These are phyloP conservation scores for Lycopodina hypogea DNA, from an alignment of 37 sponge, comb jelly and placozoan species.

Conservation along the genomic window DNA sequence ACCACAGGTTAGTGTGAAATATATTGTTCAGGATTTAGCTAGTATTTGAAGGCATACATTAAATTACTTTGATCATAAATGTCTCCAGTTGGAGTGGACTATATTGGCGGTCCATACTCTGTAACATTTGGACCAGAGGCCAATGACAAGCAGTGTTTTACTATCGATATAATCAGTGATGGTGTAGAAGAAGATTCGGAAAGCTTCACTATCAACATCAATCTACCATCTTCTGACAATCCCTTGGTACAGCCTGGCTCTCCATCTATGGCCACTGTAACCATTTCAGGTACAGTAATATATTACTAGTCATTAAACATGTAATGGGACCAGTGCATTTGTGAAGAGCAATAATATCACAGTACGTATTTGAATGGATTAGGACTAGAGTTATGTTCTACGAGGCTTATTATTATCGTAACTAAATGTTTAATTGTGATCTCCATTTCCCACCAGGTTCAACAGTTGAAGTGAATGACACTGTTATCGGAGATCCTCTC, in stretches of 20 bases:
- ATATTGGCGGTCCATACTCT: conserved; percentile 10
- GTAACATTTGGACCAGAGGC: conserved; percentile 18
- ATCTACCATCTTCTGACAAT: background rate
- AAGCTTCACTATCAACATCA: background rate
- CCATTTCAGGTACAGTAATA: conserved; percentile 1
- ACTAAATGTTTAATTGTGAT: background rate
- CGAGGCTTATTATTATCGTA: background rate
- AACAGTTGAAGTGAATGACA: conserved; percentile 25
- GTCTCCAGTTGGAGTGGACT: conserved; percentile 19
- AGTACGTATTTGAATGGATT: too few species aligned
- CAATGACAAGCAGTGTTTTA: conserved; percentile 13
- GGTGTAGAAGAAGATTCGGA: background rate
- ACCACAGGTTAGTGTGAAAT: conserved; percentile 10
- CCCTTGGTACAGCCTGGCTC: background rate
- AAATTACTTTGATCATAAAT: background rate
- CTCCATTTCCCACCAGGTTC: background rate
- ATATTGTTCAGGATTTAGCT: background rate
- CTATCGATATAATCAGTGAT: background rate
- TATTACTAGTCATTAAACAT: too few species aligned
- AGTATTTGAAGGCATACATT: background rate
- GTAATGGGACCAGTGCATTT: too few species aligned
- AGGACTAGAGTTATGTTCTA: background rate
- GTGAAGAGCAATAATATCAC: too few species aligned
- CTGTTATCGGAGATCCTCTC: conserved; percentile 53
- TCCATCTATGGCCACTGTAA: conserved; percentile 11